Conservation (phyloP, 2,888 invertebrate genomes). For the Troides helena region DNA sequence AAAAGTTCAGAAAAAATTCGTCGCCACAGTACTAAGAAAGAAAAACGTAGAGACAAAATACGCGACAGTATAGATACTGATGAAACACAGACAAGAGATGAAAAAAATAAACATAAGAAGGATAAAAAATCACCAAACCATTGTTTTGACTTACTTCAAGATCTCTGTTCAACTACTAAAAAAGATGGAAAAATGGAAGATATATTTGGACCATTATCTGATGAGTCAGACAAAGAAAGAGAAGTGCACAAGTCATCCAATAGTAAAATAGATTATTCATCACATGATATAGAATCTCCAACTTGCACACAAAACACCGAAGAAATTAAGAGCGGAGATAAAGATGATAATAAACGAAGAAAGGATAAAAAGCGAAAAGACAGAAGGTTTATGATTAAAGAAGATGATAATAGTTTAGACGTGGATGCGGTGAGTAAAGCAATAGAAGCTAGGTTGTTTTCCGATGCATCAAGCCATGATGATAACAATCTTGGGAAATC, state of each 20-base stretch:
- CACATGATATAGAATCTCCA: slow-evolving; percentile 46
- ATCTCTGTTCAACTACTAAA: slow-evolving; percentile 64
- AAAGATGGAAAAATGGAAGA: slow-evolving; percentile 92
- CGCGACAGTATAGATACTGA: slow-evolving; percentile 75
- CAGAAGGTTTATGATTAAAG: slow-evolving; percentile 78
- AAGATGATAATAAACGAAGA: slow-evolving; percentile 80
- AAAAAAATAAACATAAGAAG: slow-evolving; percentile 81
- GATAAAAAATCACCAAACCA: slow-evolving; percentile 66
- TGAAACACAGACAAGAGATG: slow-evolving; percentile 62
- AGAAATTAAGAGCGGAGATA: slow-evolving; percentile 62
- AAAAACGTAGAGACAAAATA: slow-evolving; percentile 80
- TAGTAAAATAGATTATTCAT: slow-evolving; percentile 51
- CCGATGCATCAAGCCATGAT: slow-evolving; percentile 67
- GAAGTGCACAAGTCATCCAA: slow-evolving; percentile 39
- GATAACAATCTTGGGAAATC: slow-evolving; percentile 51
- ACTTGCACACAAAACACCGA: slow-evolving; percentile 40
- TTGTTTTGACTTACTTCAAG: slow-evolving; percentile 50
- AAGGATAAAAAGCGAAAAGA: slow-evolving; percentile 83
- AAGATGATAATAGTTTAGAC: slow-evolving; percentile 90
- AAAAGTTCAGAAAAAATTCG: slow-evolving; percentile 77
- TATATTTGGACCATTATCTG: slow-evolving; percentile 92
- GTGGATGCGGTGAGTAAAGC: slow-evolving; percentile 90
- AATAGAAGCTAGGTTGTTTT: slow-evolving; percentile 89
- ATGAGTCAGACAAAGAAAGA: slow-evolving; percentile 80
- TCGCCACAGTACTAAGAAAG: slow-evolving; percentile 78